Percentiles rank a stretch among this genome's conserved stretches.
These are phyloP conservation scores for Chromis chromis DNA, from an alignment of 2,797 vertebrate genomes.

Conservation along the genomic window DNA sequence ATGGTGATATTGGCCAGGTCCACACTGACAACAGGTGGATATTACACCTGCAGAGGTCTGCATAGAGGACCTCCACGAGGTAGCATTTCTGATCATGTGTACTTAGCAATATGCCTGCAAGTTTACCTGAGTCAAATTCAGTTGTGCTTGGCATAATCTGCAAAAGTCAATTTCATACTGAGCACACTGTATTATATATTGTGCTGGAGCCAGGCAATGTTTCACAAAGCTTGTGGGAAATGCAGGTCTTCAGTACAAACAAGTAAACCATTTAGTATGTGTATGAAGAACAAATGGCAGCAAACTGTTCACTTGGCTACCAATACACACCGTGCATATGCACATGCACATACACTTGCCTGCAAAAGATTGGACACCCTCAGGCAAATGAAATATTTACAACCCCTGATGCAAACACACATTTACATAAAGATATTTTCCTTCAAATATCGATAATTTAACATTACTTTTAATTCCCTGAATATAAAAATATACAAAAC, in stretches of 20 bases:
- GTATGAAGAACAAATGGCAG: constrained; percentile 17
- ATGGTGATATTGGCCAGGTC: not conserved
- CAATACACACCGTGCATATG: not conserved
- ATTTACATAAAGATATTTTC: not conserved
- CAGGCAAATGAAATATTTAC: constrained; percentile 1
- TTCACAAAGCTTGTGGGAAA: constrained; percentile 28
- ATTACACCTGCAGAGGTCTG: not conserved
- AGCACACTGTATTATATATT: not conserved
- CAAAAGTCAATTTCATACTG: not conserved
- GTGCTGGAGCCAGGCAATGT: not conserved
- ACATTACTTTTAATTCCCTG: not conserved
- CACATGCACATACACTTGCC: not conserved
- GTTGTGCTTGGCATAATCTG: not conserved
- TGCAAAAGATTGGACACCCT: not conserved
- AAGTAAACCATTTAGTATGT: constrained; percentile 13
- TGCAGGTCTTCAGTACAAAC: constrained; percentile 11
- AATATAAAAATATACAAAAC: not conserved
- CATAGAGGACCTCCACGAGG: too few species aligned
- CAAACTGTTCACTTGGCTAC: not conserved
- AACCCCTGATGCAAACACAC: not conserved
- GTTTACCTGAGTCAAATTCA: not conserved
- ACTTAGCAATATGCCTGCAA: not conserved
- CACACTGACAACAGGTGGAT: not conserved
- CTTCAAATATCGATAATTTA: not conserved
- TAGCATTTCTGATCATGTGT: not conserved